Evolutionary conservation across 2,888 invertebrate species (phyloP), one percentile per base, ranked within the genome.

Genomic region (Xanthorhoe designata): DNA sequence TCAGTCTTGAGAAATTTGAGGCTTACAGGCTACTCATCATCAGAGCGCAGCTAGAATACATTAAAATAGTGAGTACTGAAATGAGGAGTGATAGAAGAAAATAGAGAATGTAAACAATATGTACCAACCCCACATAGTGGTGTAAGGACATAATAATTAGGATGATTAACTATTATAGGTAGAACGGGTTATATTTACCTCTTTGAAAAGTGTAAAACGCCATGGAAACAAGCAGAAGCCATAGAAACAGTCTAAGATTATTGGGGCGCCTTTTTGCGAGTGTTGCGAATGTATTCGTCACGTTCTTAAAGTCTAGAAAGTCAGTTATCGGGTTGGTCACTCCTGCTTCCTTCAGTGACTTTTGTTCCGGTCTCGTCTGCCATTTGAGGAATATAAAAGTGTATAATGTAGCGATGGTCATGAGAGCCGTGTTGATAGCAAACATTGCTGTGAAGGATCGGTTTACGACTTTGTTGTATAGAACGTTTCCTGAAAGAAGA

Each of bases 191-290:
- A 38, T 42, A 77, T 78, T 74, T 73, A 94, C 94, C 94, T 81
- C 97, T 94, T 85, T 97, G 97, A 81, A 97, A 97, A 56, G 97
- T 96, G 77, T 97, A 97, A 57, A 97, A 91, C 0, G 95, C 95
- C 97, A 97, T 97, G 17, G 96, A 94, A 9, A 96, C 77, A 10
- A 97, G 94, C n/a, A 97, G 85, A 45, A 97, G 89, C 86, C 96
- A 94, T 2, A 97, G 84, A 72, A 95, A 96, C 38, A 94, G 79
- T 70, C 96, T 94, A 9, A 95, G 89, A 67, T 95, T 94, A 5
- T 94, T 90, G 0, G 89, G 78, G 10, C 97, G 92, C 53, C 86
- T 92, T 77, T 95, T 96, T 0, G 94, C 84, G 4, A 97, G 78
- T 0, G 96, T 96, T 10, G 82, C 85, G 0, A 96, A 68, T 0